Conservation (phyloP, 2,113 vertebrate genomes). For the Polyodon spathula region DNA sequence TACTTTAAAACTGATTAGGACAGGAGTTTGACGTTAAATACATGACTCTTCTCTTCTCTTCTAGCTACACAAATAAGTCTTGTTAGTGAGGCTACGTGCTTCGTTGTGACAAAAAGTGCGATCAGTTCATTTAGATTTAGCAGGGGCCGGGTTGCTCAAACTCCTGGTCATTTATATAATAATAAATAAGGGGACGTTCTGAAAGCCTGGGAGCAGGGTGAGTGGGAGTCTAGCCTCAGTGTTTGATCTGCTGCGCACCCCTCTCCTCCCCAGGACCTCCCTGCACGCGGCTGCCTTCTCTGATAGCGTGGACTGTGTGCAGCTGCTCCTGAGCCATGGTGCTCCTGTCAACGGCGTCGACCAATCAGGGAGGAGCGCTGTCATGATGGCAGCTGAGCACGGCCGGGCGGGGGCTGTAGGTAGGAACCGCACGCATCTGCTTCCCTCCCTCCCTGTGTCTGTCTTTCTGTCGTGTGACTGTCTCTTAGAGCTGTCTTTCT, state of each 20-base stretch:
- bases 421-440: slow-evolving; percentile 28
- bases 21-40: too few relatives aligned
- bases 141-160: background rate
- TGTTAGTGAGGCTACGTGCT: too few relatives aligned
- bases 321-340: slow-evolving; percentile 78
- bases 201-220: background rate
- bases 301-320: slow-evolving; percentile 78
- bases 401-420: slow-evolving; percentile 70
- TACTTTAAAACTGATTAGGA: too few relatives aligned
- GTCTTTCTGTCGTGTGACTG: background rate
- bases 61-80: too few relatives aligned
- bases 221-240: background rate
- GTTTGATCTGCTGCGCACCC: slow-evolving; percentile 55
- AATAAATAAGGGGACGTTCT: background rate
- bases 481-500: too few relatives aligned
- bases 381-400: slow-evolving; percentile 81
- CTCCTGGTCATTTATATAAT: background rate
- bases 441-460: background rate
- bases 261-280: slow-evolving; percentile 72
- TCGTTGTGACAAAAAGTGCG: background rate
- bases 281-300: slow-evolving; percentile 86
- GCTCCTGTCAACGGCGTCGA: slow-evolving; percentile 68
- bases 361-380: slow-evolving; percentile 62
- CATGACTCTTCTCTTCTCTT: too few relatives aligned
- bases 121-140: background rate